Base-by-base conservation (phyloP, 2,888 invertebrate species). In the Caenorhabditis sp. region DNA sequence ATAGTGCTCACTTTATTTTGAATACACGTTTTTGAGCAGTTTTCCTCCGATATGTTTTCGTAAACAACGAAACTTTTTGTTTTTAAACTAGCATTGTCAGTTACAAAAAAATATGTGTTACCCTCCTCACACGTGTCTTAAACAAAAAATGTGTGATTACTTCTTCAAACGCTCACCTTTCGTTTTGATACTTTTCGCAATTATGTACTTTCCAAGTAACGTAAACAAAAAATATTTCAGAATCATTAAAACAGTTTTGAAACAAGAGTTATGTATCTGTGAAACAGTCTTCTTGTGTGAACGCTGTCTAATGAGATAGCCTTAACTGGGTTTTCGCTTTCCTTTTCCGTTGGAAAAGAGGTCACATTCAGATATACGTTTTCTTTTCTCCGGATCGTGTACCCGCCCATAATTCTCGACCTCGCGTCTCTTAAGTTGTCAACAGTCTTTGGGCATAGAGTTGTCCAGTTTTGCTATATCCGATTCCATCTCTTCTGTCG, bases 11-110 rank as follows among this genome's bases (percentile, higher is more conserved):
- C 89, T 53, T 82, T 62, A 51, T 89, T 90, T 4, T 84, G 69
- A 26, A 84, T 80, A 79, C 90, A 90, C 2, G 80, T 88, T 24
- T 74, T 71, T 13, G 81, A 37, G 58, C 90, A 90, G n/a, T 89
- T 86, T 28, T 89, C 88, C 62, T 90, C 89, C 1, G 88, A 84
- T 32, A 86, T 84, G 24, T 86, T 86, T n/a, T 85, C 80, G 77
- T 86, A 88, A n/a, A 82, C 76, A 47, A 87, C 77, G 0, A 77
- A 58, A 24, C 87, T 82, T 6, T 61, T 62, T 1, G 81, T 56
- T 8, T 65, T 65, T 37, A 87, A 47, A 15, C 65, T 80, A 0
- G 84, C 83, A 40, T 89, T 88, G 61, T 89, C 89, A 35, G 80
- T 79, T 2, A 89, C 88, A 58, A 89, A 86, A 56, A 87, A 87